A percentile compares a stretch with the other conserved stretches of the same genome.
phyloP scores from a whole-genome alignment of 1,140 invertebrate genomes.

The Drosophila leontia region DNA sequence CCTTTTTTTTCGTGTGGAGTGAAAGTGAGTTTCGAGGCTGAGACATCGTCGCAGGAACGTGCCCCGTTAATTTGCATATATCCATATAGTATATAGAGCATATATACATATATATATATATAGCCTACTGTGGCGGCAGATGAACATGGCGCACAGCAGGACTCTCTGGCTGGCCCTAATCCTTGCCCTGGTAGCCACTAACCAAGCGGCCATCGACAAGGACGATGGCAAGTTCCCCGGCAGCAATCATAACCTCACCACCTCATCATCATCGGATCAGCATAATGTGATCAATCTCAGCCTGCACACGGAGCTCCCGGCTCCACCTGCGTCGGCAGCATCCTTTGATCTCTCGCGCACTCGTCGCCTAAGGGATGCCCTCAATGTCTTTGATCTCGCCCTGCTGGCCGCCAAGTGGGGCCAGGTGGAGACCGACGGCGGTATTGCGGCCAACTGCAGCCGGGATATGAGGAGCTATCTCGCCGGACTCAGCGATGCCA shows the following conservation, averaged over 20 bases:
- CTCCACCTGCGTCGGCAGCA: background rate
- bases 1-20: constrained; percentile 60
- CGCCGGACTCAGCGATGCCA: constrained; percentile 87
- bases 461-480: constrained; percentile 88
- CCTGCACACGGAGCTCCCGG: constrained; percentile 43
- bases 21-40: constrained; percentile 63
- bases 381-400: constrained; percentile 86
- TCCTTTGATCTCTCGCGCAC: constrained; percentile 56
- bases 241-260: constrained; percentile 14
- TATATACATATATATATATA: constrained; percentile 6
- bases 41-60: constrained; percentile 56
- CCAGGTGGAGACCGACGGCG: constrained; percentile 68
- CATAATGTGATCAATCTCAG: constrained; percentile 73
- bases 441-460: constrained; percentile 85
- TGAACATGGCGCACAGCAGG: constrained; percentile 21
- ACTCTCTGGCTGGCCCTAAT: constrained; percentile 36
- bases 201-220: constrained; percentile 65
- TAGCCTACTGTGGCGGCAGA: constrained; percentile 17
- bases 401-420: constrained; percentile 85
- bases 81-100: constrained; percentile 23
- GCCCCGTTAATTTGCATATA: constrained; percentile 61
- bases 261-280: constrained; percentile 27
- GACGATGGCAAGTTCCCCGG: constrained; percentile 54
- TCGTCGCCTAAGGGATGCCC: constrained; percentile 86
- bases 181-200: constrained; percentile 31